A percentile compares a stretch with the other conserved stretches of the same genome.
These are phyloP conservation scores for Aproaerema taeniolella DNA, from an alignment of 2,888 invertebrate species.

Conservation along the genomic window DNA sequence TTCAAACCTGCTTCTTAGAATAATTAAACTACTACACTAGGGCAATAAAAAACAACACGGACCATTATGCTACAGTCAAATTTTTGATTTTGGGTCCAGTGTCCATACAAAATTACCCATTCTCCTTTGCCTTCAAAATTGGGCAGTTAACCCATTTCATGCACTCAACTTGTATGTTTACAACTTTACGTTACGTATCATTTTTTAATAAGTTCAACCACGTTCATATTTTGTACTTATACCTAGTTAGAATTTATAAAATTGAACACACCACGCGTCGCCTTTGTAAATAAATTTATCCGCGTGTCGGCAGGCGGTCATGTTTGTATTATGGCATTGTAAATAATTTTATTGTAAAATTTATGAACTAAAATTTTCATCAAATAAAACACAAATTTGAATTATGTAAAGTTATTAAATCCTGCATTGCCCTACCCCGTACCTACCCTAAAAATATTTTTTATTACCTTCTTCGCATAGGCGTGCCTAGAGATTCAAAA, in stretches of 20 bases:
- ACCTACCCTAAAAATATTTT: too few species aligned
- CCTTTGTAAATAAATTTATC: conserved; percentile 58
- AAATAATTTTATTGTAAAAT: conserved; percentile 74
- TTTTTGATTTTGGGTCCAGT: too few species aligned
- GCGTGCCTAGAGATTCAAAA: too few species aligned
- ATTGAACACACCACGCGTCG: conserved; percentile 35
- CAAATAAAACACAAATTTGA: conserved; percentile 68
- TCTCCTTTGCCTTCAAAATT: too few species aligned
- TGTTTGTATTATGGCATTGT: conserved; percentile 60
- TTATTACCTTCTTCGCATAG: not conserved
- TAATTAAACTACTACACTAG: too few species aligned
- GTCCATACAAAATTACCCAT: too few species aligned
- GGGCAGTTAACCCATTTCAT: conserved; percentile 3
- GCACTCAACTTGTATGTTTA: not conserved
- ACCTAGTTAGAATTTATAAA: conserved; percentile 22
- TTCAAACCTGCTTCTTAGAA: too few species aligned
- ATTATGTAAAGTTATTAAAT: conserved; percentile 13
- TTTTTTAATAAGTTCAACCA: conserved; percentile 15
- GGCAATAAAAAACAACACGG: too few species aligned
- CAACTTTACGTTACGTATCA: conserved; percentile 2
- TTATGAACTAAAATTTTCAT: conserved; percentile 74
- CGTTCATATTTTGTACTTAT: conserved; percentile 20
- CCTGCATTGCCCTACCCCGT: too few species aligned
- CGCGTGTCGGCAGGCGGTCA: conserved; percentile 45
- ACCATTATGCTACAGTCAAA: too few species aligned